Evolutionary conservation across 2,797 vertebrate genomes (phyloP), one percentile per base, ranked within the genome.

Genomic region (Hemibagrus guttatus): DNA sequence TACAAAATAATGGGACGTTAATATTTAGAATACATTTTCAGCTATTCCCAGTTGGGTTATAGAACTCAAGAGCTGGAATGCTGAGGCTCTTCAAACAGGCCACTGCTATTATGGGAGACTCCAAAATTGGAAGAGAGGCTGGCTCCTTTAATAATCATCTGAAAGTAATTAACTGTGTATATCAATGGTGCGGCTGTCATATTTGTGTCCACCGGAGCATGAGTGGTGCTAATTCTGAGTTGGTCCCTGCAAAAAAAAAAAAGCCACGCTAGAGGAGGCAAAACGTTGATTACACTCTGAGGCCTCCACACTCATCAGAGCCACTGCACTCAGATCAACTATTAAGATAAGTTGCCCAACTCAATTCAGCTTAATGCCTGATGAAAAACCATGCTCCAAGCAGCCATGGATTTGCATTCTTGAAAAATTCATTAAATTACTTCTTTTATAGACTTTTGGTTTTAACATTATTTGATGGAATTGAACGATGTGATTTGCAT

Each of bases 381-480:
- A 89, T 91, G 91, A 93, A 94, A 95, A 87, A 94, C 95, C 92
- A 94, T 90, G 87, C 91, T 93, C 90, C 92, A 93, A 93, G 93
- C 93, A 89, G 90, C 92, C 85, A 88, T 91, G 93, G 91, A 96
- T 95, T 95, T 95, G 93, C 93, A 95, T 95, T 96, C 93, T 93
- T 94, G 91, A 93, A 85, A 82, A 95, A 95, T 94, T 95, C 94
- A 95, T 96, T 95, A 95, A 95, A 95, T 94, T 93, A 93, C 94
- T 91, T 94, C 95, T 95, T 95, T 95, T 92, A 92, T 91, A 92
- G 93, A 95, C 94, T 95, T 95, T 95, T 90, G 92, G 93, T 94
- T 93, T 93, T 92, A 92, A 90, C 92, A 89, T 87, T 92, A 93
- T 94, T 95, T 93, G 85, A 89, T 90, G 87, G 91, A 89, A 91